These are phyloP conservation scores for Myiopsitta monachus DNA, from an alignment of 2,113 vertebrate species.

Conservation along the genomic window DNA sequence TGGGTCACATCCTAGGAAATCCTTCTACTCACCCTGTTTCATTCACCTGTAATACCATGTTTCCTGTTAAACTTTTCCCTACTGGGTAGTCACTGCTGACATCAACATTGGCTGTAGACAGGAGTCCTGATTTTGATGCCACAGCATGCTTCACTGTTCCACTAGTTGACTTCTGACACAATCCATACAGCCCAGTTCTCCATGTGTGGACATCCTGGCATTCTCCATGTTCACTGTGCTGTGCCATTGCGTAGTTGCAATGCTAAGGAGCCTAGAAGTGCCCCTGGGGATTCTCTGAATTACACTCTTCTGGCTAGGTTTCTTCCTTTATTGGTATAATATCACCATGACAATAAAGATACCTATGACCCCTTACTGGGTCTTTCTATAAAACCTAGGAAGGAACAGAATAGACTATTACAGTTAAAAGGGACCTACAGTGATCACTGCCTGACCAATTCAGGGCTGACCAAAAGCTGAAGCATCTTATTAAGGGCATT, in stretches of 20 bases:
- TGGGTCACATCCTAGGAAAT: neutral
- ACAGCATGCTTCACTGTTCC: neutral
- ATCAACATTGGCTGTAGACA: neutral
- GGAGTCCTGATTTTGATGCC: neutral
- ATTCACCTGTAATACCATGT: neutral
- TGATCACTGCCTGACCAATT: neutral
- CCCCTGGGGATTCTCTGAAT: neutral
- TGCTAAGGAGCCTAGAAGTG: neutral
- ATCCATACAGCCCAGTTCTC: neutral
- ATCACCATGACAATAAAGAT: neutral
- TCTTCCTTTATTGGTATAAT: neutral
- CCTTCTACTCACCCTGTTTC: neutral
- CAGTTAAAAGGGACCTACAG: neutral
- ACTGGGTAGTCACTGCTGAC: neutral
- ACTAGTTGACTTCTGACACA: neutral
- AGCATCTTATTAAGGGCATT: neutral
- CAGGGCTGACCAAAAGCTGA: neutral
- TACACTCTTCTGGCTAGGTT: neutral
- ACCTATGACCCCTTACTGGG: neutral
- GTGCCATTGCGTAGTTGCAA: neutral
- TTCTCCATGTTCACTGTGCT: neutral
- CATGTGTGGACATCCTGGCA: neutral
- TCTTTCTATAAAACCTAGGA: neutral
- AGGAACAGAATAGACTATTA: neutral
- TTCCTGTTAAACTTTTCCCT: neutral